These are phyloP conservation scores for Xylocampa areola DNA, from an alignment of 2,888 invertebrate species.

Conservation along the genomic window DNA sequence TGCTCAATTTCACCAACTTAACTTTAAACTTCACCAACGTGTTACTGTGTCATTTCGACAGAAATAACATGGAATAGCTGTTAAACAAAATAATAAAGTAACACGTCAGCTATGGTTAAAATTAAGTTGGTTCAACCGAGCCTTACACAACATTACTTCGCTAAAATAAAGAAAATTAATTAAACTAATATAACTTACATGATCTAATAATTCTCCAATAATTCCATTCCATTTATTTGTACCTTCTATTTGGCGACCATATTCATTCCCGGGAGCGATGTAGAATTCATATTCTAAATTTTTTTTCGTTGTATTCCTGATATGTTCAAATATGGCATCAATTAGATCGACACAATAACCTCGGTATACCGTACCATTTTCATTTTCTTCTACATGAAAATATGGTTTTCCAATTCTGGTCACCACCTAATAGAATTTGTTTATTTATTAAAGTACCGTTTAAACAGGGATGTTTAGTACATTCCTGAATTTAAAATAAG, in stretches of 20 bases:
- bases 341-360: conserved; percentile 97
- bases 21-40: too few species aligned
- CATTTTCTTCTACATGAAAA: conserved; percentile 64
- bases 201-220: conserved; percentile 92
- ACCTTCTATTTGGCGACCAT: conserved; percentile 91
- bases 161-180: background rate
- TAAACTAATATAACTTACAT: conserved; percentile 85
- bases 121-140: too few species aligned
- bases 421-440: conserved; percentile 91
- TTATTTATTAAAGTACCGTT: too few species aligned
- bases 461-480: too few species aligned
- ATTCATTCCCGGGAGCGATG: conserved; percentile 91
- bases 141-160: too few species aligned
- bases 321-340: conserved; percentile 90
- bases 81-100: too few species aligned
- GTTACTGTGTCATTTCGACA: too few species aligned
- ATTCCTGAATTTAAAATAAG: too few species aligned
- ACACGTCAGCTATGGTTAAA: too few species aligned
- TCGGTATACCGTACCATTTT: conserved; percentile 85
- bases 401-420: conserved; percentile 74
- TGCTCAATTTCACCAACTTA: too few species aligned
- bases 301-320: conserved; percentile 64
- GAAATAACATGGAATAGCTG: too few species aligned
- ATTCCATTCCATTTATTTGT: conserved; percentile 94
- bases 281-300: conserved; percentile 91